Base-by-base conservation (phyloP, 2,113 vertebrate genomes). In the Corythornis madagascariensis region DNA sequence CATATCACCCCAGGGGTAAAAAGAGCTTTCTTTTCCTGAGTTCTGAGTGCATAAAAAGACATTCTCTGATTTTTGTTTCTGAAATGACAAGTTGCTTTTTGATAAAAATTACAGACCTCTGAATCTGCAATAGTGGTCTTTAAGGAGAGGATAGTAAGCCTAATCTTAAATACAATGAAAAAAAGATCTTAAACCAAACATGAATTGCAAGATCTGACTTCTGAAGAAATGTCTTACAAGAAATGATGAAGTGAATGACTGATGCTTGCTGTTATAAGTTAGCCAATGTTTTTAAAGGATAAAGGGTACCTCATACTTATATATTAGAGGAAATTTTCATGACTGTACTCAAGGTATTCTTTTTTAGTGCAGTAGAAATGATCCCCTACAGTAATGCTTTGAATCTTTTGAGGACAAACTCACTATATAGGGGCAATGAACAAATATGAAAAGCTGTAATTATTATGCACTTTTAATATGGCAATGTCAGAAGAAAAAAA, bases 1-100 rank as follows among this genome's bases (percentile, higher is more conserved):
- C 47, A 47, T 83, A 95, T 86, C n/a, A 59, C 89, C 95, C 74
- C 60, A 90, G 83, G 85, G 91, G 38, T 6, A 81, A 78, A 90
- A 92, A 50, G 13, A 31, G 83, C 79, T 85, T 94, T 77, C 74
- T 82, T 53, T 83, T 35, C 91, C 86, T 95, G 38, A 45, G 63
- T 74, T 47, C 84, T 76, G 59, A 88, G 43, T 50, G 31, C 6
- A 53, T 67, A 47, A 35, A 63, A 79, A 33, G 9, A 16, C 86
- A 38, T 69, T 90, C 25, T 86, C 25, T 29, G 48, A 63, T 94
- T 89, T 74, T 86, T 66, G 60, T 89, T 86, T 82, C 67, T 92
- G 64, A 92, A 95, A 78, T 56, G 33, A 29, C 1, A 1, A 86
- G 59, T 79, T 84, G 24, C 63, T 83, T 86, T 50, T 76, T 89